phyloP scores from a whole-genome alignment of 2,888 invertebrate species.

The Theretra japonica region DNA sequence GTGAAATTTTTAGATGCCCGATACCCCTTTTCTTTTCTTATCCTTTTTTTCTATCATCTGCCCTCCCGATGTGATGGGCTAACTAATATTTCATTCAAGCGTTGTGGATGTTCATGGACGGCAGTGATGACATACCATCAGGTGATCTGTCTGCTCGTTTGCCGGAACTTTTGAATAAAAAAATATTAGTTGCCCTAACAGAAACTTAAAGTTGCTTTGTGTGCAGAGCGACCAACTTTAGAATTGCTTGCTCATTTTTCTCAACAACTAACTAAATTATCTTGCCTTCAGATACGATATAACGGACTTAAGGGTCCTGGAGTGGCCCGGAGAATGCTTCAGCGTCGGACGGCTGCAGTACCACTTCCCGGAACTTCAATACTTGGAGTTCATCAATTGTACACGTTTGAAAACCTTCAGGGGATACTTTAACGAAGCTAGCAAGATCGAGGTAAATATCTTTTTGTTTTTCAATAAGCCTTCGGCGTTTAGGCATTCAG shows the following conservation, averaged over 20 bases:
- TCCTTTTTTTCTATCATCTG: too few relatives aligned
- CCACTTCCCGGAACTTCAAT: constrained; percentile 64
- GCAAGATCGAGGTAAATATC: constrained; percentile 66
- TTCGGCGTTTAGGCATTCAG: too few relatives aligned
- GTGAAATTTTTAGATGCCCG: too few relatives aligned
- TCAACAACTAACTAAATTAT: constrained; percentile 4
- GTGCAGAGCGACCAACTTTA: too few relatives aligned
- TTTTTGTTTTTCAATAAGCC: not conserved
- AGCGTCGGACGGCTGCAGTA: constrained; percentile 64
- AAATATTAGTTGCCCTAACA: not conserved
- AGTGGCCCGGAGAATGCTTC: constrained; percentile 73
- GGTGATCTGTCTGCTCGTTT: too few relatives aligned
- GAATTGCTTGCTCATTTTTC: not conserved
- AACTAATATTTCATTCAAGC: too few relatives aligned
- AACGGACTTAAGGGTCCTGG: constrained; percentile 57
- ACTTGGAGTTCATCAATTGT: constrained; percentile 67
- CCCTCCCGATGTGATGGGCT: too few relatives aligned
- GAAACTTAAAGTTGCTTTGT: not conserved
- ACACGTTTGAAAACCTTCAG: constrained; percentile 62
- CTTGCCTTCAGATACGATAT: constrained; percentile 58
- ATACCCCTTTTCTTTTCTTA: too few relatives aligned
- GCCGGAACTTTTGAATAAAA: too few relatives aligned
- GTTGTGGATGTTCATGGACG: too few relatives aligned
- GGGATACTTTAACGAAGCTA: constrained; percentile 63
- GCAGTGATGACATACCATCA: too few relatives aligned